Evolutionary conservation across 2,888 invertebrate species (phyloP), one percentile per base, ranked within the genome.

Genomic region (Siphlonurus alternatus): DNA sequence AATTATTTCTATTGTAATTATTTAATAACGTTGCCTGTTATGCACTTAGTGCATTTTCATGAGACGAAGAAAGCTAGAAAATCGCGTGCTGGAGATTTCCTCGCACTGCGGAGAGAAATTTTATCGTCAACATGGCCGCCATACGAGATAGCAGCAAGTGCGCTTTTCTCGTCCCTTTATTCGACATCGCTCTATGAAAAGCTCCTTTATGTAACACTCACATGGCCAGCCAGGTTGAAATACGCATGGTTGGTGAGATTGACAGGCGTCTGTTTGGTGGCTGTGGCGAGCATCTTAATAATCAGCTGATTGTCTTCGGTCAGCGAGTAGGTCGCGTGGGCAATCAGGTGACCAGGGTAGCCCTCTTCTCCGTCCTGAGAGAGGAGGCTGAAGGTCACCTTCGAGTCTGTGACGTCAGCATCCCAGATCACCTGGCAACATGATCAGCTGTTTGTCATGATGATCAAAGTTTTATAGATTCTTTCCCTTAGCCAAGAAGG

Each of bases 181-280:
- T n/a, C n/a, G n/a, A n/a, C n/a, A n/a, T n/a, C n/a, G n/a, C n/a
- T n/a, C n/a, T n/a, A n/a, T n/a, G n/a, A n/a, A n/a, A n/a, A n/a
- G n/a, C n/a, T n/a, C n/a, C n/a, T n/a, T n/a, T n/a, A n/a, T n/a
- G n/a, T n/a, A n/a, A n/a, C 63, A 75, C 81, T 76, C 71, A 87
- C 86, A 76, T 94, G 92, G n/a, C 95, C 95, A 61, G 86, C 91
- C 54, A 97, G 80, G 77, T 97, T 97, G 76, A 96, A 95, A 74
- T 89, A 96, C 1, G 89, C 84, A 72, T 94, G 88, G 74, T 89
- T 90, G 61, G 93, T 93, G 64, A 97, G 76, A 75, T 92, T 95
- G 66, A 96, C 79, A 18, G 88, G 84, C 0, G 94, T 95, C 0
- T 89, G 82, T 72, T 88, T 88, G 10, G 84, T 86, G 1, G 88